Base-by-base conservation (phyloP, 2,888 invertebrate genomes). In the Lepidochitona cinerea region DNA sequence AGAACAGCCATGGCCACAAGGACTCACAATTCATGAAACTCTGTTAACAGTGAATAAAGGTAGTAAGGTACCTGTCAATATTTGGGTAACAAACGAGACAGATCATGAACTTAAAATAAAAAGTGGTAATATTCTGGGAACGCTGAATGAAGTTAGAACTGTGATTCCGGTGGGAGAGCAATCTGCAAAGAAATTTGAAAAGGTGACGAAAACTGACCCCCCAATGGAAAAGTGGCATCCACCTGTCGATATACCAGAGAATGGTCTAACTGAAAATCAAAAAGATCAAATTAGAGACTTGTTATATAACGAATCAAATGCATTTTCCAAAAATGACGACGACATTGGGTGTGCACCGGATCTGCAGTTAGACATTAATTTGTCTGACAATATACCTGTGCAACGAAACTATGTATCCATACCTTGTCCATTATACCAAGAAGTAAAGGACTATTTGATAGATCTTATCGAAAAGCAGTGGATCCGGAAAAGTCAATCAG, bases 371-470 rank as follows among this genome's bases (percentile, higher is more conserved):
- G 70, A 77, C 9, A 77, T 81, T 59, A 71, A 71, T 6, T 52
- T 81, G n/a, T 65, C 33, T 7, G 82, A 82, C 52, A 29, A 71
- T 2, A 33, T 18, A 6, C 79, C 79, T 12, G 79, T 81, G 18
- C 66, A 75, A 37, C 68, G 72, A 5, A 53, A 68, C 3, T 82
- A 81, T 37, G 64, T 35, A 14, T 70, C 78, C 4, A 66, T 82
- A 26, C 81, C 78, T 32, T 41, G 32, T 37, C 77, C 79, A 9
- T 54, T 80, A 5, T 76, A 74, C 70, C 23, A 75, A 33, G 81
- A 82, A 49, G 79, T 81, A 0, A 82, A 81, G 54, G 75, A 76
- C 52, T 81, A 79, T 36, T 33, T 82, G n/a, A 52, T 35, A 7
- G n/a, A n/a, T n/a, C n/a, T n/a, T n/a, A n/a, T n/a, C n/a, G n/a